Conservation (phyloP, 2,888 invertebrate genomes). For the Siphlonurus alternatus region DNA sequence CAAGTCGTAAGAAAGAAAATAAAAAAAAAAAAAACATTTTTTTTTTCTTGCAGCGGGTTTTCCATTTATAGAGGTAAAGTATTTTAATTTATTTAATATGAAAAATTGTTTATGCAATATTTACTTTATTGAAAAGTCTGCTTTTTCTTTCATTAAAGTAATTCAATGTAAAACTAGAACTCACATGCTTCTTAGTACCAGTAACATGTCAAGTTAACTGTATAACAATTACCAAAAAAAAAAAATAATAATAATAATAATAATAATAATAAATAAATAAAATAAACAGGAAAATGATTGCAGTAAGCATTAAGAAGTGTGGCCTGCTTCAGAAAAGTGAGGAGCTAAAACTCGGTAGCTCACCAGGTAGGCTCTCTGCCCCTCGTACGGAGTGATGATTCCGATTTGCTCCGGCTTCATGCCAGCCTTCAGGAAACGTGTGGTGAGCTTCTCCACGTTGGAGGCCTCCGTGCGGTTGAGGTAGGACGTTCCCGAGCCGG, state of each 20-base stretch:
- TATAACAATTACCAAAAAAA: too few relatives aligned
- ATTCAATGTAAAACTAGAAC: too few relatives aligned
- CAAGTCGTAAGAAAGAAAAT: too few relatives aligned
- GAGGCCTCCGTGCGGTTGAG: conserved; percentile 96
- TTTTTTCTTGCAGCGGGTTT: too few relatives aligned
- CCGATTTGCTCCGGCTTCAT: conserved; percentile 97
- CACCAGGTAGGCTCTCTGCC: conserved; percentile 88
- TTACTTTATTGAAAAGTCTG: too few relatives aligned
- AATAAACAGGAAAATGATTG: not conserved
- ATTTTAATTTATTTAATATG: too few relatives aligned
- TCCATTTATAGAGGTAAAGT: too few relatives aligned
- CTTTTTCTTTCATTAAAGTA: too few relatives aligned
- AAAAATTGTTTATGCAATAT: too few relatives aligned
- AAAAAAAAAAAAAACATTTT: too few relatives aligned
- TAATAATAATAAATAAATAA: not conserved
- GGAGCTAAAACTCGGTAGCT: not conserved
- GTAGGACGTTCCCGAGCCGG: conserved; percentile 96
- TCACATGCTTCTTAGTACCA: too few relatives aligned
- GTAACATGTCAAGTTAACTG: too few relatives aligned
- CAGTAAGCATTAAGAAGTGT: not conserved
- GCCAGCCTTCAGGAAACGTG: conserved; percentile 83
- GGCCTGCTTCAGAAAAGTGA: not conserved
- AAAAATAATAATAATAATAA: conserved; percentile 5
- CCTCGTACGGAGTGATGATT: conserved; percentile 97
- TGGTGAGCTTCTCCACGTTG: conserved; percentile 95